Conservation (phyloP, 2,113 vertebrate genomes). For the Corydoras maculifer region DNA sequence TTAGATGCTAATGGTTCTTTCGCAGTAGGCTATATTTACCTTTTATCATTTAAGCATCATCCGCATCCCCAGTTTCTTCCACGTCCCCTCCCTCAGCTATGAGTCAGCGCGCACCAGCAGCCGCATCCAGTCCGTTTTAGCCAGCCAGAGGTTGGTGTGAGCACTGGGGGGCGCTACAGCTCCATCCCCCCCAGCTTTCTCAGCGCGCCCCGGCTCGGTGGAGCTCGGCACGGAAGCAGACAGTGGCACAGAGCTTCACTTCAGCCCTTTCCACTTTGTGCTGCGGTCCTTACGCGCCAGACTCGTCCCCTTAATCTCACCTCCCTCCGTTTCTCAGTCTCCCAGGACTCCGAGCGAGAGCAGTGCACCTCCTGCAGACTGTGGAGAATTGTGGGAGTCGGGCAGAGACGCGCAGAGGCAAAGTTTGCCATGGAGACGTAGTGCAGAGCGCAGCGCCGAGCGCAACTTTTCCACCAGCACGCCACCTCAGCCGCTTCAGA, state of each 20-base stretch:
- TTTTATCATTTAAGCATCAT: too few species aligned
- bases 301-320: not conserved
- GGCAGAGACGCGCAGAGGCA: slow-evolving; percentile 4
- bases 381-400: not conserved
- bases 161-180: not conserved
- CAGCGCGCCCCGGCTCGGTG: not conserved
- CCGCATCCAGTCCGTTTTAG: not conserved
- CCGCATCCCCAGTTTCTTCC: not conserved
- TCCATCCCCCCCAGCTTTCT: not conserved
- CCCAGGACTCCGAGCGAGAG: not conserved
- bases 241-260: not conserved
- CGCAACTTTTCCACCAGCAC: slow-evolving; percentile 23
- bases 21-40: too few species aligned
- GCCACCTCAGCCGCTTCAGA: not conserved
- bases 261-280: not conserved
- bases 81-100: not conserved
- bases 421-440: slow-evolving; percentile 26
- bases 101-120: slow-evolving; percentile 4
- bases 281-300: not conserved
- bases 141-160: not conserved
- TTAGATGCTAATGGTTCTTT: too few species aligned
- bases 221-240: not conserved
- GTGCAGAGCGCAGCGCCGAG: slow-evolving; percentile 17
- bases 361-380: not conserved
- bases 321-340: not conserved